Evolutionary conservation across 1,140 invertebrate genomes (phyloP).

Genomic region (Carcinoscorpius rotundicauda): DNA sequence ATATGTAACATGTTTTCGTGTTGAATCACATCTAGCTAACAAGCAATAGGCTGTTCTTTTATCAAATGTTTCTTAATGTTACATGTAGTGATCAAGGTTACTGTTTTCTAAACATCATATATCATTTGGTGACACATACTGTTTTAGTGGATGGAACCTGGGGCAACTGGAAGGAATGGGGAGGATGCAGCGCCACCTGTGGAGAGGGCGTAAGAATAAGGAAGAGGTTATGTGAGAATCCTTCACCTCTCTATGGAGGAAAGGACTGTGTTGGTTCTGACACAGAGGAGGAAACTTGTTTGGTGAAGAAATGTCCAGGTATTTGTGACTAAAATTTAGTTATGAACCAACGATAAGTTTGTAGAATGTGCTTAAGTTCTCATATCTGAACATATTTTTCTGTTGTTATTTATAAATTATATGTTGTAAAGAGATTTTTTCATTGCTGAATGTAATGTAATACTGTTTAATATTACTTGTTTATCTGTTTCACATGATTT

Average conservation of each 20-base stretch:
- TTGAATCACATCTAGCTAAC: no score
- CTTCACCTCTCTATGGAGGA: constrained; percentile 29
- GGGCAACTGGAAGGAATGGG: constrained; percentile 34
- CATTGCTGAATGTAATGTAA: no score
- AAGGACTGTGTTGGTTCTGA: constrained; percentile 26
- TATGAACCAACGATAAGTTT: no score
- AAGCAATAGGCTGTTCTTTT: no score
- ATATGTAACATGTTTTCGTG: background rate
- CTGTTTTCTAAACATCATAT: background rate
- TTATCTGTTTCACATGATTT: no score
- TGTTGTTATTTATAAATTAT: no score
- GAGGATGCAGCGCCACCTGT: constrained; percentile 30
- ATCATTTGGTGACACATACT: background rate
- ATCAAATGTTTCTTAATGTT: no score
- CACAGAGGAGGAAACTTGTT: constrained; percentile 28
- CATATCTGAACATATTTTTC: no score
- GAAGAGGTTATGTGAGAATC: constrained; percentile 29
- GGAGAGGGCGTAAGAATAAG: constrained; percentile 27
- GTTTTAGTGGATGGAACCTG: constrained; percentile 32
- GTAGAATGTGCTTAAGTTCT: no score
- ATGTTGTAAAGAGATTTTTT: no score
- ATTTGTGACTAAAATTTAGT: background rate
- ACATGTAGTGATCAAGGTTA: no score
- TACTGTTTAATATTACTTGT: no score
- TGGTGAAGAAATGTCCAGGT: constrained; percentile 14